Evolutionary conservation across 2,797 vertebrate genomes (phyloP).

Genomic region (Limnodromus scolopaceus): DNA sequence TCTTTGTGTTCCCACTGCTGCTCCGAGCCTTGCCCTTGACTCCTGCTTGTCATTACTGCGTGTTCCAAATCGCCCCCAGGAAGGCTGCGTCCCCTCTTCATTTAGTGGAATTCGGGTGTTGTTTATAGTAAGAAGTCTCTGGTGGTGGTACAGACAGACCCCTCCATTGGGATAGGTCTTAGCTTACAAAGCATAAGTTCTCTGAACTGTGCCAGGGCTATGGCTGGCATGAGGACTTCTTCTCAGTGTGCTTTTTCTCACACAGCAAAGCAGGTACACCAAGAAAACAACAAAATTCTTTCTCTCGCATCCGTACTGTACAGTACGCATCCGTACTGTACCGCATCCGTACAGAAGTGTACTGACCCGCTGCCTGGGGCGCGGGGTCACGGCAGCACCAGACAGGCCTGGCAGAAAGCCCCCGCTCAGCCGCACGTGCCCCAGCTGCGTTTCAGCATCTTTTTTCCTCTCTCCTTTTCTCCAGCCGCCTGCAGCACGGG

Average conservation of each 20-base stretch:
- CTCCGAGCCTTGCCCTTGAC: not conserved
- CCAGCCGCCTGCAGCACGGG: not conserved
- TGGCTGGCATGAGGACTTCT: not conserved
- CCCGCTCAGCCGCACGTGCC: not conserved
- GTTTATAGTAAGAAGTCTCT: not conserved
- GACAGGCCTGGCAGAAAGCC: not conserved
- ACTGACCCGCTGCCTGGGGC: not conserved
- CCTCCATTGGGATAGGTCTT: not conserved
- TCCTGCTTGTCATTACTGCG: not conserved
- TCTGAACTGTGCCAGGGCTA: not conserved
- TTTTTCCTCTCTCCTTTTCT: not conserved
- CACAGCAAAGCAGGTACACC: not conserved
- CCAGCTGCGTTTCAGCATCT: not conserved
- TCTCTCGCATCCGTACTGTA: not conserved
- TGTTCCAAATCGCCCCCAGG: not conserved
- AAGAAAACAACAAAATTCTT: not conserved
- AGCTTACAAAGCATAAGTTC: not conserved
- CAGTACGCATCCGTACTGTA: no score
- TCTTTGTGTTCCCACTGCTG: not conserved
- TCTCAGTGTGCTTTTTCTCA: not conserved
- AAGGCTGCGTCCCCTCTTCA: not conserved
- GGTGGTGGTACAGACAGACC: not conserved
- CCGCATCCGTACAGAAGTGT: not conserved
- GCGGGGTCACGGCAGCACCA: not conserved
- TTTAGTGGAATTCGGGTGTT: not conserved